Conservation (phyloP, 2,797 vertebrate species). For the Sebastes vulpes region DNA sequence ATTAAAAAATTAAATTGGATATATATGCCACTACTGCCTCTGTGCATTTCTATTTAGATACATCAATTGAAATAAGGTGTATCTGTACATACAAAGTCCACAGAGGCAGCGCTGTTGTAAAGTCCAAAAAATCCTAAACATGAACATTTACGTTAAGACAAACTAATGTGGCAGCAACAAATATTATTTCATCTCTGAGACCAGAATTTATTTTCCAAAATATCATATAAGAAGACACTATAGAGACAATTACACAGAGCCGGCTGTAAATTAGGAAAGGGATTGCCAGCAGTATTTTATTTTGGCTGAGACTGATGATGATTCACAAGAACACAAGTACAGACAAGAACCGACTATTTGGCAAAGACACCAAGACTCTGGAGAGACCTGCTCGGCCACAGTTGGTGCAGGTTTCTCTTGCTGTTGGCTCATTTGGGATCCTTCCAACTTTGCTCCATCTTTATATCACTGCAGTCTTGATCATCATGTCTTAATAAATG, state of each 20-base stretch:
- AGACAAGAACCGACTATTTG: background rate
- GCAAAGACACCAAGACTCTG: background rate
- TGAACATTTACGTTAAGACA: too few relatives aligned
- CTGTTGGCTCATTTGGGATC: background rate
- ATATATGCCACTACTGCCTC: background rate
- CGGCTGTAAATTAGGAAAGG: too few relatives aligned
- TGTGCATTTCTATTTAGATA: background rate
- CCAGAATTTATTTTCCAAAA: too few relatives aligned
- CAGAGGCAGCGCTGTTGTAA: too few relatives aligned
- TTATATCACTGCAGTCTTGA: background rate
- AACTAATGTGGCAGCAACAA: too few relatives aligned
- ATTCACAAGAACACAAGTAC: background rate
- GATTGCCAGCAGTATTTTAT: too few relatives aligned
- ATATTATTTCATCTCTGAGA: too few relatives aligned
- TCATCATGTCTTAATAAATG: background rate
- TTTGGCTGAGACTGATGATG: background rate
- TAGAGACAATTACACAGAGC: background rate
- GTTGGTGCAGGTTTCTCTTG: background rate
- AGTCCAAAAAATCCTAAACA: too few relatives aligned
- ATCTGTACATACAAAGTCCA: background rate
- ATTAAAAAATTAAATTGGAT: background rate
- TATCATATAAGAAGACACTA: background rate
- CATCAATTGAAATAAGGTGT: background rate
- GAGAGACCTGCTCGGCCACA: background rate
- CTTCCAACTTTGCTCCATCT: background rate